phyloP scores from a whole-genome alignment of 2,888 invertebrate genomes.

The Rhyacophila evoluta region DNA sequence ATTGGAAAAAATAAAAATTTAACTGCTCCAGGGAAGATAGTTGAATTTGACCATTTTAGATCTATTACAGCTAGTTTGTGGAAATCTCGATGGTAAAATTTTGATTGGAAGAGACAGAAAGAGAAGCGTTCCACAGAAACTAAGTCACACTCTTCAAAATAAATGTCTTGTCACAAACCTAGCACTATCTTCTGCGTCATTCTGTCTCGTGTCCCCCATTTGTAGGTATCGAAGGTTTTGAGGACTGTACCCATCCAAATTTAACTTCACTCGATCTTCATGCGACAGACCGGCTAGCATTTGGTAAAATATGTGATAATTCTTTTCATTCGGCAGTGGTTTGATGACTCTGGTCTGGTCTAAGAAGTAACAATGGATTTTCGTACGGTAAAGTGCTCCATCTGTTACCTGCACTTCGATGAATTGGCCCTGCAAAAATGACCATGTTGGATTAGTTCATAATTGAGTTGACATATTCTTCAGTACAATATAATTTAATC shows the following conservation, averaged over 20 bases:
- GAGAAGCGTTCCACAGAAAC: no score
- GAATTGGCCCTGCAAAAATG: conserved; percentile 85
- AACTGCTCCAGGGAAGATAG: no score
- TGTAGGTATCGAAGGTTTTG: conserved; percentile 86
- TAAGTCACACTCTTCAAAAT: no score
- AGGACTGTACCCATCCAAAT: conserved; percentile 87
- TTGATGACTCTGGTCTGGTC: conserved; percentile 93
- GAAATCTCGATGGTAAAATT: no score
- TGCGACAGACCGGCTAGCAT: conserved; percentile 89
- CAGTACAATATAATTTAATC: no score
- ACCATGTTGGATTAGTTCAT: no score
- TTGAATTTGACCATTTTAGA: no score
- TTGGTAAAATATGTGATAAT: conserved; percentile 98
- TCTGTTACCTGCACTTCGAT: conserved; percentile 97
- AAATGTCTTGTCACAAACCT: no score
- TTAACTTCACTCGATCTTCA: conserved; percentile 88
- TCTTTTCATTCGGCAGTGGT: conserved; percentile 88
- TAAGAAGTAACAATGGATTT: conserved; percentile 95
- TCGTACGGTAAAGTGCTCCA: conserved; percentile 93
- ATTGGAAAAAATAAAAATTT: no score
- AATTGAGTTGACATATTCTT: no score
- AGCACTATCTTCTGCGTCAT: conserved; percentile 78
- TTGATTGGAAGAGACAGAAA: no score
- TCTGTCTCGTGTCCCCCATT: conserved; percentile 78
- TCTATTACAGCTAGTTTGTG: no score